A percentile compares a stretch with the other conserved stretches of the same genome.
phyloP scores from a whole-genome alignment of 2,888 invertebrate species.

The Melieria crassipennis region DNA sequence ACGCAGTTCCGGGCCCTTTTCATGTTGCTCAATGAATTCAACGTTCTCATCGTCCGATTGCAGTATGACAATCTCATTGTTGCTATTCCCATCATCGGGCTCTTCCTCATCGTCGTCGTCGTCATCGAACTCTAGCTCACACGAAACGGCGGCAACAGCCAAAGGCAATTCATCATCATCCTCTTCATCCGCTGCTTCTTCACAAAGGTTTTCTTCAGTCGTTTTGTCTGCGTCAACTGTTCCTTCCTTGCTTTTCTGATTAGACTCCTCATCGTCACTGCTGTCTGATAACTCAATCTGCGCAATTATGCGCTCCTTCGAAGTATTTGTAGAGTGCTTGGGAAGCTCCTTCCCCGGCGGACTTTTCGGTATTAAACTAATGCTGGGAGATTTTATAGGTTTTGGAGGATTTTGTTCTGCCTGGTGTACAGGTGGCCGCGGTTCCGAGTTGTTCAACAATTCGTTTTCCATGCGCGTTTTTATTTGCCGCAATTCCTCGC shows the following conservation, averaged over 20 bases:
- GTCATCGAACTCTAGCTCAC: conserved; percentile 48
- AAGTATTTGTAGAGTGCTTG: conserved; percentile 8
- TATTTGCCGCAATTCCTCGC: conserved; percentile 32
- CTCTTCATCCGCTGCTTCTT: conserved; percentile 33
- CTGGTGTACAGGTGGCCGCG: background rate
- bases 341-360: background rate
- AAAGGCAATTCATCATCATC: conserved; percentile 42
- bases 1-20: conserved; percentile 47
- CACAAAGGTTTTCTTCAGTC: conserved; percentile 31
- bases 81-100: background rate
- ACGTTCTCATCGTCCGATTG: conserved; percentile 43
- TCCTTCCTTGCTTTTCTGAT: conserved; percentile 10
- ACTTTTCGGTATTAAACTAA: conserved; percentile 52
- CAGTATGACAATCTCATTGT: conserved; percentile 38
- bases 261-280: conserved; percentile 47
- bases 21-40: conserved; percentile 45
- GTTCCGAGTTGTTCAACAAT: background rate
- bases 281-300: conserved; percentile 54
- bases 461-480: conserved; percentile 31
- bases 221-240: conserved; percentile 10
- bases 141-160: conserved; percentile 48
- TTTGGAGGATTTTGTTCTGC: conserved; percentile 7
- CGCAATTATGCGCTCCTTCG: conserved; percentile 52
- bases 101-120: conserved; percentile 39
- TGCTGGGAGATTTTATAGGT: conserved; percentile 48